Conservation (phyloP, 2,797 vertebrate species). For the Cuniculus paca region DNA sequence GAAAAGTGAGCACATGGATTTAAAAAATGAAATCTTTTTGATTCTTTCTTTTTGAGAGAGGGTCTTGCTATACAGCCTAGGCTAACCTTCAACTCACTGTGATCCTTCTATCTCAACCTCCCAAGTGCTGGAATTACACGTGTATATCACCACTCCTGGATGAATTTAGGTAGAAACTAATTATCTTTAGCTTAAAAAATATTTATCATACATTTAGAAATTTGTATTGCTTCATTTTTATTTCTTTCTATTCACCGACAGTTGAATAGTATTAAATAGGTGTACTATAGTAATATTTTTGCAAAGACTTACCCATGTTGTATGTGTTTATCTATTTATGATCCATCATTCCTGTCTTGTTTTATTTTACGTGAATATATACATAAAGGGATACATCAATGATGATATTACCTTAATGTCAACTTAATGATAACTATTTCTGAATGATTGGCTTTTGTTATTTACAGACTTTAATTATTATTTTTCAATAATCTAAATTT, state of each 20-base stretch:
- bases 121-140: not conserved
- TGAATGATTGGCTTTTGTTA: not conserved
- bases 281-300: not conserved
- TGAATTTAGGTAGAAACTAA: not conserved
- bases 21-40: not conserved
- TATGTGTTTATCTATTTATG: not conserved
- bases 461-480: not conserved
- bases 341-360: not conserved
- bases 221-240: not conserved
- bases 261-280: not conserved
- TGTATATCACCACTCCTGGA: fast-evolving
- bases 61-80: not conserved
- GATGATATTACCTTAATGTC: not conserved
- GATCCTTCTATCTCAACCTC: not conserved
- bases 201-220: not conserved
- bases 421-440: not conserved
- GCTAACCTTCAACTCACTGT: not conserved
- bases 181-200: not conserved
- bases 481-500: too few species aligned
- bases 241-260: not conserved
- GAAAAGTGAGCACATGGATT: not conserved
- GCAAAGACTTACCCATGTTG: not conserved
- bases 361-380: not conserved
- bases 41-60: not conserved
- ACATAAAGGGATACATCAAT: not conserved